phyloP scores from a whole-genome alignment of 2,888 invertebrate species.

The Colletes collaris region DNA sequence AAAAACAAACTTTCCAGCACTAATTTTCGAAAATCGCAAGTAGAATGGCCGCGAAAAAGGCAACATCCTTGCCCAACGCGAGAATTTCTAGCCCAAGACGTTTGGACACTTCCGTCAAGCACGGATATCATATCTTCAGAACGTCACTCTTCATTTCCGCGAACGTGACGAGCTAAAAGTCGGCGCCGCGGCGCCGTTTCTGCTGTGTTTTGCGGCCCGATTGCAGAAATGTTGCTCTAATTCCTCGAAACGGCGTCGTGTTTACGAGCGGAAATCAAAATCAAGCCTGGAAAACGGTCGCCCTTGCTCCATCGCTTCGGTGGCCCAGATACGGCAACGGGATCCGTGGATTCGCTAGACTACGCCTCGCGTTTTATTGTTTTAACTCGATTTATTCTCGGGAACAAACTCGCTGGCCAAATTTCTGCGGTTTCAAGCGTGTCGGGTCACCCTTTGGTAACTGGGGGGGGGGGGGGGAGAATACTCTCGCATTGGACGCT shows the following conservation, averaged over 20 bases:
- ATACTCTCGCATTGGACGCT: not conserved
- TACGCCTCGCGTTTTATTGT: slow-evolving; percentile 39
- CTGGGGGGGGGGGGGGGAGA: not conserved
- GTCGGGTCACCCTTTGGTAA: not conserved
- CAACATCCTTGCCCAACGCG: not conserved
- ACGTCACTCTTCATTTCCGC: slow-evolving; percentile 48
- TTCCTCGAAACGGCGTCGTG: slow-evolving; percentile 43
- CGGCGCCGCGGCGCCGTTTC: not conserved
- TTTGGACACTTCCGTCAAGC: slow-evolving; percentile 20
- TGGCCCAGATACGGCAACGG: slow-evolving; percentile 26
- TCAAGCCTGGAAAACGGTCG: slow-evolving; percentile 38
- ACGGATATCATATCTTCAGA: slow-evolving; percentile 25
- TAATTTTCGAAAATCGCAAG: not conserved
- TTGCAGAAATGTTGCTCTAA: slow-evolving; percentile 20
- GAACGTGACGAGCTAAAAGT: slow-evolving; percentile 7
- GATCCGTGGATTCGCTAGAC: slow-evolving; percentile 23
- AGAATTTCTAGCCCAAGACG: slow-evolving; percentile 14
- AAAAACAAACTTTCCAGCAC: not conserved
- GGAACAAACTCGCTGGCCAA: slow-evolving; percentile 9
- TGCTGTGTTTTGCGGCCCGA: not conserved
- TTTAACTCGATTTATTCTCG: slow-evolving; percentile 39
- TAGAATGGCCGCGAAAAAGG: not conserved
- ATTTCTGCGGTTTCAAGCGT: slow-evolving; percentile 19
- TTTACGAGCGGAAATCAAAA: slow-evolving; percentile 56
- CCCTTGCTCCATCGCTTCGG: slow-evolving; percentile 10